Conservation (phyloP, 1,140 invertebrate species). For the Reticulitermes speratus region DNA sequence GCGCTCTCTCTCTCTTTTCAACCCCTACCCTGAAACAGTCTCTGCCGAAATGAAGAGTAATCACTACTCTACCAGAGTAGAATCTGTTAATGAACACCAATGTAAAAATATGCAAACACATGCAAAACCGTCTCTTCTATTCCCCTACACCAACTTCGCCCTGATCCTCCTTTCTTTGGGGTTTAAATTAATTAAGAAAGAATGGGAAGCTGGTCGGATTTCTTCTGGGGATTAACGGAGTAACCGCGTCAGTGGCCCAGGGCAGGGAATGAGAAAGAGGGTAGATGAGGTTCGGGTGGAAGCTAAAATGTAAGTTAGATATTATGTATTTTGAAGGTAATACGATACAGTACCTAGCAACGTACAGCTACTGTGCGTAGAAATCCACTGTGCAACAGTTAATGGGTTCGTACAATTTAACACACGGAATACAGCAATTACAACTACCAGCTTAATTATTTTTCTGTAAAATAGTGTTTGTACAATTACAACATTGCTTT, state of each 20-base stretch:
- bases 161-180: background rate
- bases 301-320: background rate
- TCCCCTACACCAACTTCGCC: background rate
- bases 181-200: constrained; percentile 18
- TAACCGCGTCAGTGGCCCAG: background rate
- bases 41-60: constrained; percentile 3
- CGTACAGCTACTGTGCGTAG: background rate
- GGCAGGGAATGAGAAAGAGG: background rate
- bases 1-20: background rate
- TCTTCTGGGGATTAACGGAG: constrained; percentile 13
- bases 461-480: background rate
- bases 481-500: too few species aligned
- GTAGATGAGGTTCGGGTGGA: background rate
- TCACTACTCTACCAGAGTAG: background rate
- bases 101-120: constrained; percentile 19
- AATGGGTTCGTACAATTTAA: background rate
- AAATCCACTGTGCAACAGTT: background rate
- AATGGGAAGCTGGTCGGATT: constrained; percentile 4
- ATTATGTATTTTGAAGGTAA: constrained; percentile 4
- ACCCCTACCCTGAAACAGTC: background rate
- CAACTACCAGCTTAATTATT: background rate
- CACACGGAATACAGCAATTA: background rate
- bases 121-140: constrained; percentile 3
- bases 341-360: too few species aligned
- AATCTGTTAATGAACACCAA: constrained; percentile 16